Evolutionary conservation across 1,140 invertebrate genomes (phyloP), one percentile per base, ranked within the genome.

Genomic region (Phenacoccus solenopsis): DNA sequence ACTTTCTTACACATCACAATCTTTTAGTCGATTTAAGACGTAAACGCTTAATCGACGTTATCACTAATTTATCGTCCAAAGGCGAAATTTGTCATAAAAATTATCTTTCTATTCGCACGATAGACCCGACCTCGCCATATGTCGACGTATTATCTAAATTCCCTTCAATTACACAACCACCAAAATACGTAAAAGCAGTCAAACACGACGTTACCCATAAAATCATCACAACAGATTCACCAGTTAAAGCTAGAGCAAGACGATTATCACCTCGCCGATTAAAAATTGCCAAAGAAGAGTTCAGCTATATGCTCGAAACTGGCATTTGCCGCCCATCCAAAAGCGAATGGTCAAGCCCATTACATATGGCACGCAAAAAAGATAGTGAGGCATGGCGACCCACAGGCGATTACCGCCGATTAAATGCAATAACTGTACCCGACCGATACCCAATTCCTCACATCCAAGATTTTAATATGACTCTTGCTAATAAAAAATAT

Each of bases 291-390:
- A 38, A 38, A 9, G n/a, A 59, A 9, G 74, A 77, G 68, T 75
- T 77, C 73, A 73, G 78, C 2, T 69, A 73, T 10, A 72, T 78
- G 75, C 16, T 80, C 27, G 13, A 73, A 56, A 16, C 71, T 24
- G 76, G 76, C 32, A 74, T 76, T 38, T 70, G 73, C 20, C 71
- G 35, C 16, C 75, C 73, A 22, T 77, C 76, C 0, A 74, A 77
- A n/a, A 76, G 74, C 56, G 49, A 72, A 1, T 84, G 81, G 81
- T 76, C 9, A 78, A 81, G 1, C 69, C 82, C 13, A 78, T 81
- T 67, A 79, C 80, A 0, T n/a, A n/a, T n/a, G n/a, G n/a, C n/a
- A n/a, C n/a, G n/a, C n/a, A 81, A 82, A 70, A 83, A 84, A 71
- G 75, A 76, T 27, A 73, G 77, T 68, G 80, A 69, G 10, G 25